These are phyloP conservation scores for Elgaria multicarinata DNA, from an alignment of 2,113 vertebrate species.

Conservation along the genomic window DNA sequence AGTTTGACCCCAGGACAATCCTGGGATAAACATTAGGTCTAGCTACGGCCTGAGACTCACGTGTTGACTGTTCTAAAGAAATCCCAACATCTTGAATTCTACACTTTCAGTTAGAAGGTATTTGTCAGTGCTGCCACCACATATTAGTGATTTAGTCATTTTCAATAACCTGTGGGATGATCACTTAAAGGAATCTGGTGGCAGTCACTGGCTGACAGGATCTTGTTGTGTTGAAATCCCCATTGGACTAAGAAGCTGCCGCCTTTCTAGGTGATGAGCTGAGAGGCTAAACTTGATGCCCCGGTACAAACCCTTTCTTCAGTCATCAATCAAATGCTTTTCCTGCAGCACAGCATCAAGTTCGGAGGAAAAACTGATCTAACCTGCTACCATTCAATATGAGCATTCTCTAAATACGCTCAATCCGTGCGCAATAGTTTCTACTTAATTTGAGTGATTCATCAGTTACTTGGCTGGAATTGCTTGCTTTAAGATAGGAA, in stretches of 20 bases:
- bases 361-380: slow-evolving; percentile 42
- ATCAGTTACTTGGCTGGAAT: slow-evolving; percentile 53
- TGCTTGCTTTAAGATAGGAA: slow-evolving; percentile 58
- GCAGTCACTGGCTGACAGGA: background rate
- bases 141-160: background rate
- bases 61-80: background rate
- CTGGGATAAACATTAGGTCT: too few relatives aligned
- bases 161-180: background rate
- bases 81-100: too few relatives aligned
- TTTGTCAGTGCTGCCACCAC: fast-evolving
- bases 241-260: background rate
- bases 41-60: too few relatives aligned
- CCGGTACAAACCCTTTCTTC: slow-evolving; percentile 31
- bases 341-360: slow-evolving; percentile 42
- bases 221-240: background rate
- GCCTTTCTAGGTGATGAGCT: background rate
- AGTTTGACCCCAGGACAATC: too few relatives aligned
- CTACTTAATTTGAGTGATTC: slow-evolving; percentile 62
- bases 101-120: background rate
- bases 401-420: slow-evolving; percentile 48
- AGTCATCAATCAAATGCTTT: slow-evolving; percentile 46
- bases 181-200: background rate
- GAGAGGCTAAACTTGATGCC: background rate
- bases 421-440: slow-evolving; percentile 41
- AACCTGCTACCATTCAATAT: slow-evolving; percentile 2